These are phyloP conservation scores for Mystacornis crossleyi DNA, from an alignment of 2,113 vertebrate species.

Conservation along the genomic window DNA sequence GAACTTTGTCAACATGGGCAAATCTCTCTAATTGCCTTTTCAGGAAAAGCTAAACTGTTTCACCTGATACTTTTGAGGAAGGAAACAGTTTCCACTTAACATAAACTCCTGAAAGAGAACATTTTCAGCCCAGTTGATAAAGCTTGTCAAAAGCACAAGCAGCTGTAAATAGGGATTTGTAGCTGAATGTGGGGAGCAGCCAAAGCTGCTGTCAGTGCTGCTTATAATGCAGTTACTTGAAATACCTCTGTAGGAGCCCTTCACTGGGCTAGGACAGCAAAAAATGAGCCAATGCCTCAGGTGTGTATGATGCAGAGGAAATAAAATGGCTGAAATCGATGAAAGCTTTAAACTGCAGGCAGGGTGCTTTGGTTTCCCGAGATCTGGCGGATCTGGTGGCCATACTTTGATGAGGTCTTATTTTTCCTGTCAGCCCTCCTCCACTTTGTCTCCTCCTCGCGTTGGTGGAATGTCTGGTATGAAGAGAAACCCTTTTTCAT, in stretches of 20 bases:
- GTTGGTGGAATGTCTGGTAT: background rate
- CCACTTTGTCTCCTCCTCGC: background rate
- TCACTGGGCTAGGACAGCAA: background rate
- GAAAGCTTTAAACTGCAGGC: background rate
- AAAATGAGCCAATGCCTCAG: background rate
- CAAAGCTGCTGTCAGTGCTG: background rate
- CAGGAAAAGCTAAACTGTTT: background rate
- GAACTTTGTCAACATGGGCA: accelerated
- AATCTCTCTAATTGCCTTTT: background rate
- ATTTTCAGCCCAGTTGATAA: background rate
- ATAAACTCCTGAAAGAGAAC: background rate
- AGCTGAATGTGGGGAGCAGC: background rate
- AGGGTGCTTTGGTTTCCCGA: background rate
- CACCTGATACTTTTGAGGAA: background rate
- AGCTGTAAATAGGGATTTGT: background rate
- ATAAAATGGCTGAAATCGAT: background rate
- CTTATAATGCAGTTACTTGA: background rate
- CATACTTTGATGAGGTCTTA: background rate
- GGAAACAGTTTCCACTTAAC: background rate
- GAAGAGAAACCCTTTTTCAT: background rate
- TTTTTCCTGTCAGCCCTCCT: background rate
- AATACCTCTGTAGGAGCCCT: background rate
- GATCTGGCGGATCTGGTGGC: background rate
- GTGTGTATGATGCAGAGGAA: background rate
- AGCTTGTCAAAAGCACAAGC: background rate